Percentiles rank a stretch among this genome's conserved stretches.
phyloP scores from a whole-genome alignment of 1,140 invertebrate species.

The Metaphire vulgaris region DNA sequence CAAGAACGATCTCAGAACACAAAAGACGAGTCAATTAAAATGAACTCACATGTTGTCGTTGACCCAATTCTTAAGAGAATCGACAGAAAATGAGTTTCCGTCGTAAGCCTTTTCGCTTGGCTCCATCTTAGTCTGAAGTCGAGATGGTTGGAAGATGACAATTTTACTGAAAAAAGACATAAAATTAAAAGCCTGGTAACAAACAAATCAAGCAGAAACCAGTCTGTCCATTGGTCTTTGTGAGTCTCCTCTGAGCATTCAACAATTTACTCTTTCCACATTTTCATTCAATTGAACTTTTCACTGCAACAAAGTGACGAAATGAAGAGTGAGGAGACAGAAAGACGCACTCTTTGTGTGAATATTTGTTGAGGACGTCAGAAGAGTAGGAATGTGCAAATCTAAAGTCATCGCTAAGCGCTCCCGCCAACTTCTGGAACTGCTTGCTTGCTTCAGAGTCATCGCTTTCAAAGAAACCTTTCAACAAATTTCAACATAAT shows the following conservation, averaged over 20 bases:
- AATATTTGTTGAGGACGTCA: slow-evolving; percentile 68
- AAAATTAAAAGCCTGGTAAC: no score
- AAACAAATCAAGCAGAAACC: no score
- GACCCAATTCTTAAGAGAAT: slow-evolving; percentile 69
- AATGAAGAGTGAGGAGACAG: no score
- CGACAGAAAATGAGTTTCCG: slow-evolving; percentile 60
- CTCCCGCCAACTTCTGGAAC: slow-evolving; percentile 83
- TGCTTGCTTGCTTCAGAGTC: slow-evolving; percentile 69
- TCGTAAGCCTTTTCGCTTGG: slow-evolving; percentile 65
- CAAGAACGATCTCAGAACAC: no score
- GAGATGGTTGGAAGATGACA: slow-evolving; percentile 79
- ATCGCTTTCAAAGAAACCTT: slow-evolving; percentile 56
- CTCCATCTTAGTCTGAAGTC: slow-evolving; percentile 89
- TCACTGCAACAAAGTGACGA: no score
- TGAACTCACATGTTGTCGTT: slow-evolving; percentile 76
- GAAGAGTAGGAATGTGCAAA: slow-evolving; percentile 74
- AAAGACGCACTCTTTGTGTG: slow-evolving; percentile 60
- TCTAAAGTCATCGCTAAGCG: slow-evolving; percentile 75
- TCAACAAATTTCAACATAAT: no score
- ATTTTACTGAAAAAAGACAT: slow-evolving; percentile 76
- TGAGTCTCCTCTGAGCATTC: neutral
- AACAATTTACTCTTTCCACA: no score
- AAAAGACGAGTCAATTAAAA: no score
- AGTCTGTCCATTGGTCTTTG: no score
- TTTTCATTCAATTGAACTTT: no score